Conservation (phyloP, 2,797 vertebrate species). For the Etheostoma nigrum region DNA sequence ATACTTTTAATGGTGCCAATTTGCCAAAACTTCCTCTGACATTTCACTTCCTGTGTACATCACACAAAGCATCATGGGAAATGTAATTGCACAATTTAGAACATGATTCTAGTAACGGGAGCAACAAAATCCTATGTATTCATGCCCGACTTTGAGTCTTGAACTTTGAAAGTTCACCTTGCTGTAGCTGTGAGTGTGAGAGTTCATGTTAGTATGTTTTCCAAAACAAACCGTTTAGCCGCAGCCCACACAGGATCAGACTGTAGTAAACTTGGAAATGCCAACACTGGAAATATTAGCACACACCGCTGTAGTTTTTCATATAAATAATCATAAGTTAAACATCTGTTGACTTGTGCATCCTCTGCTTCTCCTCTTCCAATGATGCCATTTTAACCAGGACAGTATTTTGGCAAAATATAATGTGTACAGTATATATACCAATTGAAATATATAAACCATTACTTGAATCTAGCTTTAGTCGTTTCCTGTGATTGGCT, state of each 20-base stretch:
- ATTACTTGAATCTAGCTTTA: constrained; percentile 47
- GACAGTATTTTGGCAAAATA: constrained; percentile 57
- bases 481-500: constrained; percentile 8
- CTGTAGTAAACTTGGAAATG: background rate
- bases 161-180: background rate
- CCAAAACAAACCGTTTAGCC: constrained; percentile 10
- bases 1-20: background rate
- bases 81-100: background rate
- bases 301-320: constrained; percentile 1
- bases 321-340: background rate
- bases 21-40: background rate
- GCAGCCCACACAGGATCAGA: constrained; percentile 15
- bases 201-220: background rate
- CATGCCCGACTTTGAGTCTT: background rate
- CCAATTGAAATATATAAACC: constrained; percentile 7
- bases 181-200: background rate
- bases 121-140: background rate
- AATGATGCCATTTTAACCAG: constrained; percentile 31
- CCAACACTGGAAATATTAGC: constrained; percentile 5
- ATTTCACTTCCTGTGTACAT: background rate
- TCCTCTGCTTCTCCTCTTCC: background rate
- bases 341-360: constrained; percentile 7
- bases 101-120: background rate
- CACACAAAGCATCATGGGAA: background rate
- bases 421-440: background rate